Evolutionary conservation across 2,888 invertebrate species (phyloP), one percentile per base, ranked within the genome.

Genomic region (Aproaerema taeniolella): DNA sequence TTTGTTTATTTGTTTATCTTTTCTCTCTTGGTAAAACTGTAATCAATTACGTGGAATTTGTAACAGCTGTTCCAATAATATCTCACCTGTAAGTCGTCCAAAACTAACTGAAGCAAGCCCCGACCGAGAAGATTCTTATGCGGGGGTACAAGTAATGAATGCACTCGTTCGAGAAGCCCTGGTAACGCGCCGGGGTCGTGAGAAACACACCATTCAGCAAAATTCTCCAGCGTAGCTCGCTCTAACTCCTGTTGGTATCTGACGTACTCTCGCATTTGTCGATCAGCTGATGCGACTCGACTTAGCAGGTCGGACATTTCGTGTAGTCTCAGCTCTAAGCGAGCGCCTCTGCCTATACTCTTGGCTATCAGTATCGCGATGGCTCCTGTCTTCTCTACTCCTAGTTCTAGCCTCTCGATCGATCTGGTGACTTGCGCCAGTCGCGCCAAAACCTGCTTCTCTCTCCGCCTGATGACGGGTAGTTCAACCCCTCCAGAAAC

Each of bases 151-250:
- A 93, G 75, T 13, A 91, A 79, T 3, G 88, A 74, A 64, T 93
- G 91, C 25, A 94, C 87, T 6, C 89, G 82, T 59, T 92, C 91
- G 53, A 94, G 67, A 14, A 92, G 60, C 45, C 90, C 89, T 17
- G 90, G 88, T 39, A 94, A 77, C 2, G 92, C 91, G 31, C 88
- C 81, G 0, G 89, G 76, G 53, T 89, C 89, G 52, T 91, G 92
- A 0, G 93, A 91, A 1, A 93, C 91, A 29, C 91, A 91, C 75
- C 89, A 89, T 49, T 82, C 85, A 0, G 94, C 93, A 61, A 94
- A 94, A 58, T 91, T 89, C 58, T 92, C 85, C 48, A 94, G 61
- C 4, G 95, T 95, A 43, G 82, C 80, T 47, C 79, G 66, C 63
- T 94, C 92, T 49, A 91, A 74, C 42, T 81, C 81, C 20, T 82